Conservation (phyloP, 1,140 invertebrate species). For the Ceratina calcarata region DNA sequence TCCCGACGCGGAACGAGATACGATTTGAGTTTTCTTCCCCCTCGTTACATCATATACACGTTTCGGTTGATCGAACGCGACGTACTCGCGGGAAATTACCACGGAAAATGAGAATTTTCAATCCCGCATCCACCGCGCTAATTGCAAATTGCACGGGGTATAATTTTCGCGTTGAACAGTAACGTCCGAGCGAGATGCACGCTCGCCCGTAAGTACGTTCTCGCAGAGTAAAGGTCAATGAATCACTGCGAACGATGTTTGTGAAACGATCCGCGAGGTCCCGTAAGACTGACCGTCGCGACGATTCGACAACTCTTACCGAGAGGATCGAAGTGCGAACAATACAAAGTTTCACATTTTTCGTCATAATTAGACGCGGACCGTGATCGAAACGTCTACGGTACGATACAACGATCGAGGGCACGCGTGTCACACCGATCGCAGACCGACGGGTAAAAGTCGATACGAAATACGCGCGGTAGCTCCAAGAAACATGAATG, state of each 20-base stretch:
- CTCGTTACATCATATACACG: background rate
- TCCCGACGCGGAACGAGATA: background rate
- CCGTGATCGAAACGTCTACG: too few relatives aligned
- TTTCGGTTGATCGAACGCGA: background rate
- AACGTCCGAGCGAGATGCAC: background rate
- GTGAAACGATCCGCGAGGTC: background rate
- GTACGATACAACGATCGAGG: too few relatives aligned
- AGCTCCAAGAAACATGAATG: too few relatives aligned
- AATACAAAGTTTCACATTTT: too few relatives aligned
- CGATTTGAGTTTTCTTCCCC: background rate
- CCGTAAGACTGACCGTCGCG: too few relatives aligned
- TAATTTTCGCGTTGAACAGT: background rate
- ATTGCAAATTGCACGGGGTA: conserved; percentile 1
- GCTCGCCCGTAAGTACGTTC: background rate
- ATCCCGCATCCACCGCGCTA: background rate
- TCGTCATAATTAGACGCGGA: too few relatives aligned
- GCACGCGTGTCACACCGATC: too few relatives aligned
- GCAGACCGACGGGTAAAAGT: too few relatives aligned
- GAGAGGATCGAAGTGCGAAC: too few relatives aligned
- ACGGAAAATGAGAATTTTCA: conserved; percentile 1
- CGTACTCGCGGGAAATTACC: background rate
- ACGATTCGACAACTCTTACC: too few relatives aligned
- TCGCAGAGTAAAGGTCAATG: background rate
- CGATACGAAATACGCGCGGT: too few relatives aligned
- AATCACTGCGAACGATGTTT: background rate